Evolutionary conservation across 30 jellyfish, hydroid and myxozoan species (phyloP), one percentile per base, ranked within the genome.

Genomic region (Catostylus mosaicus): DNA sequence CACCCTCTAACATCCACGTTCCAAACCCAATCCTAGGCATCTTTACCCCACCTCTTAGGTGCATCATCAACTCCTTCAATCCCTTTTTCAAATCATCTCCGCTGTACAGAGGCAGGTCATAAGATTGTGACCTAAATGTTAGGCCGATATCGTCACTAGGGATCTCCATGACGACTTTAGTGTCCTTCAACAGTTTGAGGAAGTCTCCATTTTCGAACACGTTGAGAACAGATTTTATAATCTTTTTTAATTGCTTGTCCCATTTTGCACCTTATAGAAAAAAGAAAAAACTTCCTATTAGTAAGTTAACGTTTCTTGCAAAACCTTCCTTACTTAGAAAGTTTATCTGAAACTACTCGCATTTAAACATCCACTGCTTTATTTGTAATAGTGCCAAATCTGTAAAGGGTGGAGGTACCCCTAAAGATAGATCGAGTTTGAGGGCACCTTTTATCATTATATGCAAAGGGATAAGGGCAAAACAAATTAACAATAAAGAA

Each of bases 1-100:
- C 73, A 30, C 79, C 96, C 33, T 77, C 91, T 73, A 65, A 50
- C 70, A 48, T 80, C 91, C 96, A 78, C 27, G 86, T 77, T 29
- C 96, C 96, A 78, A 87, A 78, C 4, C 96, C 96, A 69, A 87
- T 35, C 34, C 88, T 67, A 14, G 96, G 96, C 10, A 87, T 87
- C 78, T 77, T 75, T 0, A 69, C 72, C 0, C 92, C 96, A 71
- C 70, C 73, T 31, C 38, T 32, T 84, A 84, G 60, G 36, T 69
- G 62, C 45, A 68, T 31, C 51, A 38, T 69, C 60, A 72, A 23
- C 65, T 82, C 92, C 1, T 73, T 50, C 22, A 82, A 50, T 2
- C 86, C 86, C 56, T 82, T 69, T 73, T 69, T 82, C 22, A 54
- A 8, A 19, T 82, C 80, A 22, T 82, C 92, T n/a, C 30, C 30